Evolutionary conservation across 2,797 vertebrate genomes (phyloP).

Genomic region (Lepilemur ruficaudatus): DNA sequence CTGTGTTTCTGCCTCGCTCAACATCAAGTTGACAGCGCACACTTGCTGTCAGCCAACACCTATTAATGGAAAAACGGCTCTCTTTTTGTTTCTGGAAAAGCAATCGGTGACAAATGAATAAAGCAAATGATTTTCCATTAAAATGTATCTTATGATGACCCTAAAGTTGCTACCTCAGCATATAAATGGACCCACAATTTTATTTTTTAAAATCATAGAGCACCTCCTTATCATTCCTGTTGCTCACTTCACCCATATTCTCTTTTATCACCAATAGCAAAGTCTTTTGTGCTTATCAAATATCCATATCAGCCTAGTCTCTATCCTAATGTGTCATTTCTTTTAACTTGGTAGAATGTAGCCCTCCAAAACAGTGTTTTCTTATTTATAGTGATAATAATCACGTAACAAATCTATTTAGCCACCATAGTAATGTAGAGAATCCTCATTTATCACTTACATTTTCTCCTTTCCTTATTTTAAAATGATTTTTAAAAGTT

Average conservation of each 20-base stretch:
- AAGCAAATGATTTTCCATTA: slow-evolving; percentile 28
- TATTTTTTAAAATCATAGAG: not conserved
- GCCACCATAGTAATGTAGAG: not conserved
- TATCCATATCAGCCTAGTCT: not conserved
- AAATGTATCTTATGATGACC: not conserved
- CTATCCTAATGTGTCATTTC: not conserved
- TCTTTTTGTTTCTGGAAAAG: slow-evolving; percentile 21
- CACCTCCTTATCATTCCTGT: not conserved
- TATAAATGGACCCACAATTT: not conserved
- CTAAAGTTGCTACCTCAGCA: not conserved
- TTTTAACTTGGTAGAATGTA: not conserved
- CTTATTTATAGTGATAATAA: not conserved
- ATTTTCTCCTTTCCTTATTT: not conserved
- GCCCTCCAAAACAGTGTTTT: not conserved
- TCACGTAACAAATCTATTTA: not conserved
- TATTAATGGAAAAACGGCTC: not conserved
- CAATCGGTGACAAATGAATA: not conserved
- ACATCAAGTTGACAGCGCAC: not conserved
- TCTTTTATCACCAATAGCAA: not conserved
- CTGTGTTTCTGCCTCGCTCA: slow-evolving; percentile 41
- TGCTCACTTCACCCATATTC: not conserved
- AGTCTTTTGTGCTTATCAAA: not conserved
- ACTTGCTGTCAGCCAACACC: not conserved
- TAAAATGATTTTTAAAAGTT: not conserved
- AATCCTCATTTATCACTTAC: not conserved